Conservation (phyloP, 37 sponge, comb jelly and placozoan genomes). For the Ephydatia muelleri region DNA sequence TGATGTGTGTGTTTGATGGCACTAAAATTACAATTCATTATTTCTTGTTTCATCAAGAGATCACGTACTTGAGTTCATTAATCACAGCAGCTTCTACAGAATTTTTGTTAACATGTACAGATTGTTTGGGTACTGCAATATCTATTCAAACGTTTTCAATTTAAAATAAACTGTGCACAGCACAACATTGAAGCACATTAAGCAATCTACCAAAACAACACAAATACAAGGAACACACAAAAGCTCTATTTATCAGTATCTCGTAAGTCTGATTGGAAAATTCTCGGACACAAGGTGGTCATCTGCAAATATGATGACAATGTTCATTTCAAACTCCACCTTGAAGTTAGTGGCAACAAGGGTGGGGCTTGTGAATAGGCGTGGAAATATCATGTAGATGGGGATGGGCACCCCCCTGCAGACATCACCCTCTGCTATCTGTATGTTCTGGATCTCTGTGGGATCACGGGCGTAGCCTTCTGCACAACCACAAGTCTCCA, state of each 20-base stretch:
- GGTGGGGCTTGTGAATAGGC: conserved; percentile 97
- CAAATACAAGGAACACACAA: not conserved
- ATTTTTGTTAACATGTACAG: no score
- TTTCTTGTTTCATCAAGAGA: no score
- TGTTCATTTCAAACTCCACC: conserved; percentile 96
- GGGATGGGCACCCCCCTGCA: conserved; percentile 85
- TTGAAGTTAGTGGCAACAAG: conserved; percentile 91
- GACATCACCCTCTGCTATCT: conserved; percentile 96
- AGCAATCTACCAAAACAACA: not conserved
- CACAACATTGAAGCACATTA: no score
- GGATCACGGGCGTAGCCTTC: conserved; percentile 97
- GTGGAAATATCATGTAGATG: conserved; percentile 97
- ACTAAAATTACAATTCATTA: no score
- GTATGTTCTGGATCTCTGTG: conserved; percentile 99
- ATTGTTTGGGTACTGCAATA: no score
- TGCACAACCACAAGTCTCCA: conserved; percentile 99
- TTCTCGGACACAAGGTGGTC: conserved; percentile 95
- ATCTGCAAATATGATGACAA: conserved; percentile 87
- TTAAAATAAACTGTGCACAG: no score
- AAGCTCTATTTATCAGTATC: conserved; percentile 57
- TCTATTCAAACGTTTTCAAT: no score
- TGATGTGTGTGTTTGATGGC: not conserved
- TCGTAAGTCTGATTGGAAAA: conserved; percentile 89
- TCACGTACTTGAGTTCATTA: no score
- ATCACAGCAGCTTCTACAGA: no score